Evolutionary conservation across 2,797 vertebrate genomes (phyloP).

Genomic region (Atherinosoma microstoma): DNA sequence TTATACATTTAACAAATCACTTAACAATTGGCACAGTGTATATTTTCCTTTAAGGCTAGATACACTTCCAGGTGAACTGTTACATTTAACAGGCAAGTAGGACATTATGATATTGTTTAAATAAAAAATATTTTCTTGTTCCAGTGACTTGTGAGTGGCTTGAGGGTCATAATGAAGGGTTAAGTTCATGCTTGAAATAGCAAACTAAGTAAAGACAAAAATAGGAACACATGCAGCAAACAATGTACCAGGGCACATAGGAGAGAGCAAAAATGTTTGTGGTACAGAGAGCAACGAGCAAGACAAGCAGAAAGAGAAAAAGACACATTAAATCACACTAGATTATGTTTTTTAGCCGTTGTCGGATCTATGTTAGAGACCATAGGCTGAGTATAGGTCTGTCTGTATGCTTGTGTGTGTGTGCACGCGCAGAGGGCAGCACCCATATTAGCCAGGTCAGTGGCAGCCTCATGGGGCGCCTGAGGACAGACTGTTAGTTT

Average conservation of each 20-base stretch:
- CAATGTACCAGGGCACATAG: constrained; percentile 42
- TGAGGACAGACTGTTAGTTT: constrained; percentile 75
- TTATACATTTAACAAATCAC: neutral
- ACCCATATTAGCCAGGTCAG: constrained; percentile 75
- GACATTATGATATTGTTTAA: constrained; percentile 74
- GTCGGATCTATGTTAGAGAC: constrained; percentile 30
- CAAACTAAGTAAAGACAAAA: constrained; percentile 70
- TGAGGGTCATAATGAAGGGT: constrained; percentile 52
- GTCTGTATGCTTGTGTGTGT: constrained; percentile 20
- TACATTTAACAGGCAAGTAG: constrained; percentile 72
- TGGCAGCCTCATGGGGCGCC: constrained; percentile 66
- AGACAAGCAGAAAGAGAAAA: constrained; percentile 14
- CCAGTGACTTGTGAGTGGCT: constrained; percentile 61
- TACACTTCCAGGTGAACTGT: constrained; percentile 52
- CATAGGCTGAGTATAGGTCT: constrained; percentile 29
- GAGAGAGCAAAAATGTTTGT: constrained; percentile 37
- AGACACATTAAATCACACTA: constrained; percentile 35
- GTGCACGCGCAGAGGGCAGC: constrained; percentile 45
- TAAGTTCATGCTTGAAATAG: constrained; percentile 72
- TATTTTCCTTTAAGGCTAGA: constrained; percentile 55
- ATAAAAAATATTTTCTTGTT: constrained; percentile 76
- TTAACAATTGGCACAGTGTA: constrained; percentile 32
- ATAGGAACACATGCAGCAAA: constrained; percentile 57
- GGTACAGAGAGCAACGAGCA: constrained; percentile 23
- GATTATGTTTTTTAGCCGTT: constrained; percentile 25